Percentiles rank a stretch among this genome's conserved stretches.
phyloP scores from a whole-genome alignment of 2,888 invertebrate species.

The Trypoxylon attenuatum region DNA sequence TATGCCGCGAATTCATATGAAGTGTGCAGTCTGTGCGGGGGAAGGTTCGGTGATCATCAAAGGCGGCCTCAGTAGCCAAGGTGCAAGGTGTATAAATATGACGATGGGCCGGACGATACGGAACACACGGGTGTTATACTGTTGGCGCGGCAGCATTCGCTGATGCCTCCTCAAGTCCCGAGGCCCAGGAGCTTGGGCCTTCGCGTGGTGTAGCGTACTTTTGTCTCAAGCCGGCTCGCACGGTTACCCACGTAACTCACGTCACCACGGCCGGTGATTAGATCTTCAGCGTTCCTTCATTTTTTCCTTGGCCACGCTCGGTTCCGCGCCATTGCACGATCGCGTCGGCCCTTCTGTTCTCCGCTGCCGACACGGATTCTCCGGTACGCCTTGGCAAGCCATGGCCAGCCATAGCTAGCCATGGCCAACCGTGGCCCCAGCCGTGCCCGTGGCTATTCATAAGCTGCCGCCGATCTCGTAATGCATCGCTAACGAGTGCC shows the following conservation, averaged over 20 bases:
- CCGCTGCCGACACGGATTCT: too few species aligned
- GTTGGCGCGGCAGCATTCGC: slow-evolving; percentile 44
- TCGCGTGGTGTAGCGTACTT: slow-evolving; percentile 35
- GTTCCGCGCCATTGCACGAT: slow-evolving; percentile 1
- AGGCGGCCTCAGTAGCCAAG: slow-evolving; percentile 45
- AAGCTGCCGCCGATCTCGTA: slow-evolving; percentile 45
- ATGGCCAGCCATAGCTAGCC: not conserved
- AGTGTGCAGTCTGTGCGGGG: slow-evolving; percentile 20
- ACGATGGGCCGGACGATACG: slow-evolving; percentile 58
- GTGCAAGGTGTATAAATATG: slow-evolving; percentile 64
- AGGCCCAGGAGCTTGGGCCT: slow-evolving; percentile 15
- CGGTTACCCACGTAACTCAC: slow-evolving; percentile 66
- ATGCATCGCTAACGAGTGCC: slow-evolving; percentile 36
- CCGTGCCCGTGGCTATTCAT: slow-evolving; percentile 47
- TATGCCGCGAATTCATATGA: slow-evolving; percentile 17
- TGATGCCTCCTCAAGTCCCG: slow-evolving; percentile 44
- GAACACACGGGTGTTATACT: slow-evolving; percentile 52
- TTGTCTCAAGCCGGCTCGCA: slow-evolving; percentile 57
- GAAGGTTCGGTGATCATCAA: slow-evolving; percentile 41
- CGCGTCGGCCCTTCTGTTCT: slow-evolving; percentile 12
- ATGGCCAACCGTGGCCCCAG: not conserved
- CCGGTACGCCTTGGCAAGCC: not conserved
- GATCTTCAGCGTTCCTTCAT: slow-evolving; percentile 53
- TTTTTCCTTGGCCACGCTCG: slow-evolving; percentile 12
- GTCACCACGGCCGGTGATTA: slow-evolving; percentile 60